Evolutionary conservation across 2,113 vertebrate genomes (phyloP).

Genomic region (Euleptes europaea): DNA sequence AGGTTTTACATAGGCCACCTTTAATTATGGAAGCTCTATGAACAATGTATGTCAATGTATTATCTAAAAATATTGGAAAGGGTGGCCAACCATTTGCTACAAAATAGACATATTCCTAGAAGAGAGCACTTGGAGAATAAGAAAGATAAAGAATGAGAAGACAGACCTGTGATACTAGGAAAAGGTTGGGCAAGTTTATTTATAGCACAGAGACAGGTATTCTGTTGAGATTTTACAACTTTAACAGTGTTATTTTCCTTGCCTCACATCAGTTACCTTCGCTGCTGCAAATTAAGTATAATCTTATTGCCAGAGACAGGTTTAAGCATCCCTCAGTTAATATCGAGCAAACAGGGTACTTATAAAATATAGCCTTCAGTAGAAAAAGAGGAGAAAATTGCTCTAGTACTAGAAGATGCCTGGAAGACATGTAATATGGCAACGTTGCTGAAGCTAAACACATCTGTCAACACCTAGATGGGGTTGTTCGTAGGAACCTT

Average conservation of each 20-base stretch:
- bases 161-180: not conserved
- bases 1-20: slow-evolving; percentile 5
- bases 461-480: no score
- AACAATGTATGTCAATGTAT: slow-evolving; percentile 8
- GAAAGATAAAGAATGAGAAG: slow-evolving; percentile 22
- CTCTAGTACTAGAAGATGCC: no score
- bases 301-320: no score
- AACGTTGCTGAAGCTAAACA: no score
- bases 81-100: slow-evolving; percentile 1
- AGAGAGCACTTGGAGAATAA: slow-evolving; percentile 46
- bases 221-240: not conserved
- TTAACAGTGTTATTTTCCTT: not conserved
- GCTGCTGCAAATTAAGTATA: not conserved
- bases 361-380: no score
- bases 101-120: slow-evolving; percentile 12
- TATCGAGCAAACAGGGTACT: no score
- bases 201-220: not conserved
- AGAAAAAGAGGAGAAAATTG: no score
- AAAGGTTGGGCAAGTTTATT: not conserved
- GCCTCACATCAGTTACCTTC: not conserved
- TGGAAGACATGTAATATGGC: no score
- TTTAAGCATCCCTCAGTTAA: no score
- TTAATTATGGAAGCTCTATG: not conserved
- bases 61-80: slow-evolving; percentile 9
- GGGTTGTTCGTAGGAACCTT: no score